These are phyloP conservation scores for Semaprochilodus insignis DNA, from an alignment of 2,797 vertebrate genomes.

Conservation along the genomic window DNA sequence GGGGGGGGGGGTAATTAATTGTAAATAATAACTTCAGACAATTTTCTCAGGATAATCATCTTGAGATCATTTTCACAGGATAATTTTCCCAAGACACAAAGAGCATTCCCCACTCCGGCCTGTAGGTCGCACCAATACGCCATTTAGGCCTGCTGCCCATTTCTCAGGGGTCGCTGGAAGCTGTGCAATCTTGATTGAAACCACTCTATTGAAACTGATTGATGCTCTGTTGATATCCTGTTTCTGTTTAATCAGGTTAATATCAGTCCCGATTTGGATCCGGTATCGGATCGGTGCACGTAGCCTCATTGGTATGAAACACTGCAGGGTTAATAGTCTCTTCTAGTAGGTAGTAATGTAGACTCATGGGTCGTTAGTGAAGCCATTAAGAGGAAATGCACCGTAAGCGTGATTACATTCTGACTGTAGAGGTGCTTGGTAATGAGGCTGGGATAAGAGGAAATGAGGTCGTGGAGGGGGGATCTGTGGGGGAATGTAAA, in stretches of 20 bases:
- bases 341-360: constrained; percentile 34
- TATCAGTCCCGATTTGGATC: not conserved
- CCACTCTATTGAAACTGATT: too few species aligned
- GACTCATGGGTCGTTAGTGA: constrained; percentile 34
- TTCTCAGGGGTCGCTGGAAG: too few species aligned
- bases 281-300: not conserved
- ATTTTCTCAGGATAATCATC: too few species aligned
- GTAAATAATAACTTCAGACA: too few species aligned
- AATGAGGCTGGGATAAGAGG: constrained; percentile 44
- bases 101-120: too few species aligned
- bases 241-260: not conserved
- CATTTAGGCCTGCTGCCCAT: too few species aligned
- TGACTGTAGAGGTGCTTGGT: constrained; percentile 45
- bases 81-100: too few species aligned
- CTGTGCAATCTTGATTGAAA: too few species aligned
- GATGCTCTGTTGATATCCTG: too few species aligned
- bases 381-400: constrained; percentile 48
- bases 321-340: constrained; percentile 32
- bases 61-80: too few species aligned
- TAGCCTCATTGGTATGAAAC: not conserved
- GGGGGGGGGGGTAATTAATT: too few species aligned
- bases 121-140: too few species aligned
- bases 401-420: constrained; percentile 41
- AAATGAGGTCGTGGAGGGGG: constrained; percentile 39
- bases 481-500: constrained; percentile 37